Evolutionary conservation across 2,888 invertebrate species (phyloP), one percentile per base, ranked within the genome.

Genomic region (Caradrina kadenii): DNA sequence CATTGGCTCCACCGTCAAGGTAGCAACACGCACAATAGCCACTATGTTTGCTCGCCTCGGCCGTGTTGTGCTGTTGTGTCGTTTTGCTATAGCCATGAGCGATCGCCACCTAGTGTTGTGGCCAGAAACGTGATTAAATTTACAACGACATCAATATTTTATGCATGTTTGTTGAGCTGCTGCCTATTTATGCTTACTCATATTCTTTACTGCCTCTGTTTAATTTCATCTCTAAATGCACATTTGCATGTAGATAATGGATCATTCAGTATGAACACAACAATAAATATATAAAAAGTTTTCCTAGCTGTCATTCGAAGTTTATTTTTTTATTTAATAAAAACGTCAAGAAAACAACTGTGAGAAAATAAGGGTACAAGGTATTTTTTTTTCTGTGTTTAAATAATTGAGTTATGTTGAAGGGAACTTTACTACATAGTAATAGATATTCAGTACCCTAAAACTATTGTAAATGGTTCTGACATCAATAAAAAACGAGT

Each of bases 11-110:
- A 81, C 82, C 83, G 87, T 85, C 86, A 87, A 90, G 87, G 88
- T 86, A 86, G 85, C 87, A 87, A 87, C 92, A 92, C 92, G 93
- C 92, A 94, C 93, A 93, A 93, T 93, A 84, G 91, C 88, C 86
- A 80, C 86, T 86, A 76, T 92, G 92, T 93, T 93, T 93, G 88
- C 87, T 85, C 81, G 84, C 87, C 86, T 87, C 86, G 87, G 76
- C 84, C 82, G 76, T 82, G 87, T 86, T 87, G 83, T 81, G 86
- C 86, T 89, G 87, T 87, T 88, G 83, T 88, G 85, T 83, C 85
- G 84, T 87, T 87, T 84, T 85, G 80, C 82, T 83, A 76, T 82
- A 84, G 86, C 82, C 72, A 83, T 76, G 86, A 87, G 88, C 88
- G 82, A 89, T 91, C 87, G 88, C 87, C 87, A 79, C 88, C 86